Base-by-base conservation (phyloP, 2,113 vertebrate genomes). In the Sinosuthora webbiana region DNA sequence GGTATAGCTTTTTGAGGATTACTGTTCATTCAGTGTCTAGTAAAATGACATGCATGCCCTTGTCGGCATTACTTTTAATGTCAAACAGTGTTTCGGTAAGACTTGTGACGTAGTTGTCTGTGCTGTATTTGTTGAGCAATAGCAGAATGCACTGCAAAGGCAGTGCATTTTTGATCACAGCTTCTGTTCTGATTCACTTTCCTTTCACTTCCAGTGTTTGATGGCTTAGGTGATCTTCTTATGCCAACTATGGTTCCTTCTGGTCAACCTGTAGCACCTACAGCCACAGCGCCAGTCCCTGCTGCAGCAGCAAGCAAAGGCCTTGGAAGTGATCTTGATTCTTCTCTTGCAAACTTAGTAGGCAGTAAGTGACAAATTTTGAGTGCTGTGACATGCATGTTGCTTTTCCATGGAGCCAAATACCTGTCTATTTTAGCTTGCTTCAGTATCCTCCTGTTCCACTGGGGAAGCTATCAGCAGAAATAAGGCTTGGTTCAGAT, bases 201-300 rank as follows among this genome's bases (percentile, higher is more conserved):
- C 12, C 45, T 96, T 97, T 97, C 68, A 68, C 85, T 97, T 98
- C 57, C 92, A 99, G 99, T 99, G 97, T 99, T 99, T 97, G 99
- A 98, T 97, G 99, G 99, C 95, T 98, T 99, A 99, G 99, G 99
- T 80, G 99, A 99, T 96, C 98, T 99, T 97, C 98, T 99, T 94
- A 99, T 99, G 98, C 99, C 99, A 45, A 98, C 99, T 15, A 97
- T 99, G 98, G 99, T 98, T 42, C 99, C 99, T 69, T 96, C 99
- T 90, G 99, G 99, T 93, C 99, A 99, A 33, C 98, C 99, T 83
- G 95, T 96, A 83, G 89, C 97, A 90, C 92, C 98, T 74, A 89
- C 98, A 39, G 77, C 97, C 56, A 50, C 97, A 80, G 92, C 97
- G 73, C 75, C 97, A 69, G 93, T 97, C 74, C 59, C 98, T 37